These are phyloP conservation scores for Typhlichthys subterraneus DNA, from an alignment of 2,797 vertebrate genomes.

Conservation along the genomic window DNA sequence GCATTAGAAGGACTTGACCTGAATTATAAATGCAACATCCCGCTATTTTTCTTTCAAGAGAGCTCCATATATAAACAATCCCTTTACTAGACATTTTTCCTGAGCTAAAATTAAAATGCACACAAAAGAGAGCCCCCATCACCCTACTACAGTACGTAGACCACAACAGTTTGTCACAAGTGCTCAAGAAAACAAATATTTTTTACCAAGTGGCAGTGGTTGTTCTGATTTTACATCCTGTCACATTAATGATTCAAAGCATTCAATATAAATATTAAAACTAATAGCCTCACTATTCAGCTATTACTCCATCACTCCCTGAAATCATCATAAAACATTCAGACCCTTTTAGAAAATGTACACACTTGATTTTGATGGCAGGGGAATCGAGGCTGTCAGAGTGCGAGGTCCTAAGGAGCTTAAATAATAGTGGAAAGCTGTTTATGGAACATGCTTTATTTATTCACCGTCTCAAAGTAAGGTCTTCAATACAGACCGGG, in stretches of 20 bases:
- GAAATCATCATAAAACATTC: constrained; percentile 99
- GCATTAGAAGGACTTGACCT: constrained; percentile 26
- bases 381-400: constrained; percentile 89
- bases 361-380: constrained; percentile 98
- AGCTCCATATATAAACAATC: constrained; percentile 20
- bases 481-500: constrained; percentile 88
- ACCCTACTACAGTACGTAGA: constrained; percentile 11
- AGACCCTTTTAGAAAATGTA: constrained; percentile 99
- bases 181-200: constrained; percentile 89
- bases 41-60: constrained; percentile 16
- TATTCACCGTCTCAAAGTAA: constrained; percentile 95
- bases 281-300: constrained; percentile 99
- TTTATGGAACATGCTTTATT: constrained; percentile 99
- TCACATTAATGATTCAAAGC: constrained; percentile 99
- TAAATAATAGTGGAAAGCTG: constrained; percentile 98
- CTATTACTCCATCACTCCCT: constrained; percentile 98
- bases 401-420: constrained; percentile 82
- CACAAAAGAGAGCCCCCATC: constrained; percentile 24
- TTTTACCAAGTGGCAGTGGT: constrained; percentile 82
- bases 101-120: constrained; percentile 65
- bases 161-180: constrained; percentile 64
- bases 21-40: constrained; percentile 41
- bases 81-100: constrained; percentile 52
- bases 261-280: constrained; percentile 99
- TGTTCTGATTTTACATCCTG: constrained; percentile 99